Percentiles rank a stretch among this genome's conserved stretches.
phyloP scores from a whole-genome alignment of 2,113 vertebrate species.

The Takifugu flavidus region DNA sequence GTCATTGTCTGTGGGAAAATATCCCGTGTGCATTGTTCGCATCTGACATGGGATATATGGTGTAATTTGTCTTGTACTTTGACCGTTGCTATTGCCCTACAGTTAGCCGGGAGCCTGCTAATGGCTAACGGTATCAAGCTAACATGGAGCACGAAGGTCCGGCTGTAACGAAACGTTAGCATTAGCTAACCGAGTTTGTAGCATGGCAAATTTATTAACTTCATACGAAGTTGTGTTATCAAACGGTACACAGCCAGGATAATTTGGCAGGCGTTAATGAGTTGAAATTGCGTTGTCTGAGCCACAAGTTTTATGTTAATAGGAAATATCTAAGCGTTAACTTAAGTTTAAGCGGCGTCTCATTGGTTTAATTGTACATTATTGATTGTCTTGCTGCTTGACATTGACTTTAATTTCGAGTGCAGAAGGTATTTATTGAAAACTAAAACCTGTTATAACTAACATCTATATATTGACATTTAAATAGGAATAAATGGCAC shows the following conservation, averaged over 20 bases:
- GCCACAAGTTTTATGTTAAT: neutral
- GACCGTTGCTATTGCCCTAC: conserved; percentile 63
- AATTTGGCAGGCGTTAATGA: neutral
- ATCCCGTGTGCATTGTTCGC: accelerated
- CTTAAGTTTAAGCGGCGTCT: neutral
- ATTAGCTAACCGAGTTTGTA: neutral
- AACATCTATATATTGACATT: too few relatives aligned
- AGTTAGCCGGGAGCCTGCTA: conserved; percentile 49
- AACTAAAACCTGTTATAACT: too few relatives aligned
- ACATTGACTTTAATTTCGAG: neutral
- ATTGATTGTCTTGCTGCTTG: too few relatives aligned
- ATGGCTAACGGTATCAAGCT: conserved; percentile 25
- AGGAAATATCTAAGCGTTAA: conserved; percentile 25
- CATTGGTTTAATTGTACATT: too few relatives aligned
- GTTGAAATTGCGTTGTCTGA: neutral
- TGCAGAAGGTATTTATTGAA: neutral
- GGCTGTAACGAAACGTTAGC: conserved; percentile 7
- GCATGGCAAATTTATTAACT: neutral
- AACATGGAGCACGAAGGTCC: conserved; percentile 12
- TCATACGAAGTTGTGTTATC: neutral
- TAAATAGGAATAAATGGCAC: too few relatives aligned
- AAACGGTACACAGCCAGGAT: neutral
- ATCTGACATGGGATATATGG: neutral
- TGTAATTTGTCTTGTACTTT: conserved; percentile 34
- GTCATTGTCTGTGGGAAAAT: accelerated